These are phyloP conservation scores for Gorsachius goisagi DNA, from an alignment of 2,113 vertebrate genomes.

Conservation along the genomic window DNA sequence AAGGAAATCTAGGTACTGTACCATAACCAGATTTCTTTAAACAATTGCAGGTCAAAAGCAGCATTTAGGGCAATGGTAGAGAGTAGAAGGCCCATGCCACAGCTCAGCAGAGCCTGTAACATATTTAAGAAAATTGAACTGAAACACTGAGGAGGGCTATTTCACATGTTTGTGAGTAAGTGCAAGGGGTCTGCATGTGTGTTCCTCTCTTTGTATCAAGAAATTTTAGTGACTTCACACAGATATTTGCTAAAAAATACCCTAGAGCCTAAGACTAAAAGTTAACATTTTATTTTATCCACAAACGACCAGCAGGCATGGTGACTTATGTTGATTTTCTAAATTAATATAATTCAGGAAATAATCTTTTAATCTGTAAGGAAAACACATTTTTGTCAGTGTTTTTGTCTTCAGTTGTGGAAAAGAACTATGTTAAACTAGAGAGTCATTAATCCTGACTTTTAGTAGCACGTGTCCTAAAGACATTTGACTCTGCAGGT, in stretches of 20 bases:
- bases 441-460: neutral
- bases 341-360: neutral
- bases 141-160: neutral
- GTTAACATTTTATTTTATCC: neutral
- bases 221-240: neutral
- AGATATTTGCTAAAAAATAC: neutral
- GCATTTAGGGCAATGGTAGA: neutral
- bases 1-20: conserved; percentile 3
- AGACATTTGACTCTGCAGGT: neutral
- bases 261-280: neutral
- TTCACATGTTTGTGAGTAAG: neutral
- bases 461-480: neutral
- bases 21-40: neutral
- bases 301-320: neutral
- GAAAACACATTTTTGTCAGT: neutral
- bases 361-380: neutral
- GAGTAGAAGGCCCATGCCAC: neutral
- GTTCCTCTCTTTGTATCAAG: neutral
- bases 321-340: neutral
- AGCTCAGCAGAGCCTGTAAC: neutral
- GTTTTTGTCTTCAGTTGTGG: conserved; percentile 3
- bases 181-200: neutral
- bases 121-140: neutral
- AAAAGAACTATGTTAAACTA: neutral
- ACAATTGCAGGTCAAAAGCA: neutral